phyloP scores from a whole-genome alignment of 1,140 invertebrate species.

The Geopemphigus sp. region DNA sequence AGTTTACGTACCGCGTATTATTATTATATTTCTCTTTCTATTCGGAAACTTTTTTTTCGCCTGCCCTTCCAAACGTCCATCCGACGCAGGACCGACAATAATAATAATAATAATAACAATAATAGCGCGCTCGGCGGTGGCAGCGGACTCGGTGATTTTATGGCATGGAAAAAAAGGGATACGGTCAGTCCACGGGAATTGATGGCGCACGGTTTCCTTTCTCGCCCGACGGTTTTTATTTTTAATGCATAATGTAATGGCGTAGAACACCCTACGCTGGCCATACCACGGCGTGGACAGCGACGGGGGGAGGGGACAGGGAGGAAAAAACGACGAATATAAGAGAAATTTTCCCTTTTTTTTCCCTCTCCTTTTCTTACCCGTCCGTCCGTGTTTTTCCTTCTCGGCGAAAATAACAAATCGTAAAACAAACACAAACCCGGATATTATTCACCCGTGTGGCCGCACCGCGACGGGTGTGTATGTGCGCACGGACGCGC shows the following conservation, averaged over 20 bases:
- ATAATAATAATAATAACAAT: constrained; percentile 27
- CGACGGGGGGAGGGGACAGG: not conserved
- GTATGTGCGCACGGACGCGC: not conserved
- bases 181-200: constrained; percentile 45
- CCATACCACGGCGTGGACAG: not conserved
- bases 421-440: constrained; percentile 48
- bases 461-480: not conserved
- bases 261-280: constrained; percentile 6
- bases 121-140: constrained; percentile 38
- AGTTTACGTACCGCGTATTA: not conserved
- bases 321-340: constrained; percentile 11
- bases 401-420: constrained; percentile 46
- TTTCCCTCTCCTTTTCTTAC: not conserved
- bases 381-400: not conserved
- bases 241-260: constrained; percentile 50
- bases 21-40: constrained; percentile 16
- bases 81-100: not conserved
- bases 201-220: constrained; percentile 45
- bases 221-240: constrained; percentile 42
- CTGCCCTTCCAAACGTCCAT: not conserved
- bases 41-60: constrained; percentile 35
- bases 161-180: constrained; percentile 47
- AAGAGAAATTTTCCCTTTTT: constrained; percentile 33
- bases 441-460: constrained; percentile 39
- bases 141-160: constrained; percentile 45